Base-by-base conservation (phyloP, 30 jellyfish, hydroid and myxozoan species). In the Aurelia sp. region DNA sequence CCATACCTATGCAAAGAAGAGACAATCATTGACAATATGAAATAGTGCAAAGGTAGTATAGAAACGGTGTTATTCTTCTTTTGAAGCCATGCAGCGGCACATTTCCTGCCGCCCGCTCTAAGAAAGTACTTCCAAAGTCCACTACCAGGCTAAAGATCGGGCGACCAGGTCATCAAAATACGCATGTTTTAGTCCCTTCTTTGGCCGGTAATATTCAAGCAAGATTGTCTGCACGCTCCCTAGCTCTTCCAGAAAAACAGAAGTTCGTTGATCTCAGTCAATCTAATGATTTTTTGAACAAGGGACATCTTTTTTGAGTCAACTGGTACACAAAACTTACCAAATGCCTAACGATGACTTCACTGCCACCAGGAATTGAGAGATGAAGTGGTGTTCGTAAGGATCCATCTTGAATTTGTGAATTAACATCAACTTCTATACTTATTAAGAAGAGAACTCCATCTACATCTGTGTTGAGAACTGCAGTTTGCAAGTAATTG, bases 311-410 rank as follows among this genome's bases (percentile, higher is more conserved):
- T 27, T 27, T 27, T 2, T 27, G 33, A 27, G 33, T 27, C 33
- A 27, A 27, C 33, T 27, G 33, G 33, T 27, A 8, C 7, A 0
- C 55, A 44, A 44, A 44, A 44, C 97, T 76, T 67, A 92, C 98
- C 86, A 92, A 65, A 77, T 92, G 98, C 78, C 98, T 48, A 31
- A 92, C 97, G 61, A 92, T 76, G 75, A 92, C 86, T 70, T 92
- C 98, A 70, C 90, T 92, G 83, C 98, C 98, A 67, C 95, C 79
- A 18, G 98, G 98, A 21, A 92, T 75, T 31, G 98, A 95, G 4
- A 92, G 82, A 88, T 92, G 98, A 13, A 92, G 88, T 3, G 98
- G 98, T 4, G 97, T 92, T 62, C 98, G 91, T 40, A 81, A 93
- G 55, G 97, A 64, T 62, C 96, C 96, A 76, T 92, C 98, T 84